phyloP scores from a whole-genome alignment of 30 jellyfish, hydroid and myxozoan species.

The Rhopilema esculentum region DNA sequence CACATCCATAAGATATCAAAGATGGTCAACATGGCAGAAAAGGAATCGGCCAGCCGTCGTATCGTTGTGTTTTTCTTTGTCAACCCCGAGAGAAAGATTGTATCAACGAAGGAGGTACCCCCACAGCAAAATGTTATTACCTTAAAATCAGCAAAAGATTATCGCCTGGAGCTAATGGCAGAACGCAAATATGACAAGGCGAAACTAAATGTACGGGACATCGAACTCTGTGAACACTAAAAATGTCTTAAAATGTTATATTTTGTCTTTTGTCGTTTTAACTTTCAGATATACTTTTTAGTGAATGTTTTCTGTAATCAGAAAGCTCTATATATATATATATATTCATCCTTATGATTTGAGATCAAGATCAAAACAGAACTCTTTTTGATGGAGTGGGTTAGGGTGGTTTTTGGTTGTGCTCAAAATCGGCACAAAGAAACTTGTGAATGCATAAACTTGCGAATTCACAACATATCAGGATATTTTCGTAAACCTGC shows the following conservation, averaged over 20 bases:
- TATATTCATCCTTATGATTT: no score
- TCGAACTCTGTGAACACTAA: conserved; percentile 82
- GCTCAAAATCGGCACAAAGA: no score
- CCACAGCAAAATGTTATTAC: conserved; percentile 68
- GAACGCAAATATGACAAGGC: conserved; percentile 81
- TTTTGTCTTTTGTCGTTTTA: background rate
- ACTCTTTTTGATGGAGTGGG: no score
- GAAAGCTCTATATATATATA: no score
- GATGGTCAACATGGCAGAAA: conserved; percentile 45
- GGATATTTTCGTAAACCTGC: no score
- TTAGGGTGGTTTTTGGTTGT: no score
- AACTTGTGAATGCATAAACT: no score
- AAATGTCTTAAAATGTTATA: background rate
- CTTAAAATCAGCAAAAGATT: conserved; percentile 35
- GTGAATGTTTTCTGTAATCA: no score
- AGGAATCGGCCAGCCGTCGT: conserved; percentile 68
- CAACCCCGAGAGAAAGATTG: conserved; percentile 77
- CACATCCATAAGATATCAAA: conserved; percentile 78
- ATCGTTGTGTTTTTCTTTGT: conserved; percentile 75
- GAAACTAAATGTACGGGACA: conserved; percentile 74
- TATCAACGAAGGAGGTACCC: conserved; percentile 77
- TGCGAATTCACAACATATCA: no score
- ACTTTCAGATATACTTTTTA: background rate
- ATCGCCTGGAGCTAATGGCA: conserved; percentile 80
- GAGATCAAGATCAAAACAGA: no score